phyloP scores from a whole-genome alignment of 2,113 vertebrate species.

The Sminthopsis crassicaudata region DNA sequence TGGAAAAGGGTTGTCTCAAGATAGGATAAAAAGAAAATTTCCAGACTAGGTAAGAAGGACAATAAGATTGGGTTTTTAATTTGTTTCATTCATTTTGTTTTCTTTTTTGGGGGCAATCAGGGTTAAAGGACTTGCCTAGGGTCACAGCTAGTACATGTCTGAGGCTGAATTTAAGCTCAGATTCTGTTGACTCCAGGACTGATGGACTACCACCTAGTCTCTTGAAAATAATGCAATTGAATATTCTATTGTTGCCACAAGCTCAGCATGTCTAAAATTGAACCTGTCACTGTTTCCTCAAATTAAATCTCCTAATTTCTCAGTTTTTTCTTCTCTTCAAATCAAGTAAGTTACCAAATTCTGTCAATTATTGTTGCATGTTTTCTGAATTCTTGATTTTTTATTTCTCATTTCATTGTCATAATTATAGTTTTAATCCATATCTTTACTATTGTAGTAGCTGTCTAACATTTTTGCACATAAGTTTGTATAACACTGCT shows the following conservation, averaged over 20 bases:
- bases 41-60: too few species aligned
- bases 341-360: not conserved
- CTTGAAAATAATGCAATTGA: not conserved
- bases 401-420: not conserved
- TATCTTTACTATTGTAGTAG: not conserved
- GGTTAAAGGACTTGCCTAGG: not conserved
- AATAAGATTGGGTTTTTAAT: too few species aligned
- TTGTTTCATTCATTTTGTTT: too few species aligned
- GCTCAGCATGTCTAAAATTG: not conserved
- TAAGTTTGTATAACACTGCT: not conserved
- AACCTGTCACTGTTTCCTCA: not conserved
- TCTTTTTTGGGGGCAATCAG: not conserved
- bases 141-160: not conserved
- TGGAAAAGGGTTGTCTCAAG: not conserved
- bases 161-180: not conserved
- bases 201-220: not conserved
- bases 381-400: not conserved
- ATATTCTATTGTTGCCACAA: not conserved
- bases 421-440: not conserved
- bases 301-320: not conserved
- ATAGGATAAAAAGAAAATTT: not conserved
- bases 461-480: not conserved
- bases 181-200: not conserved
- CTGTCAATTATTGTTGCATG: not conserved
- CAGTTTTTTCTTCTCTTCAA: not conserved